A percentile compares a stretch with the other conserved stretches of the same genome.
phyloP scores from a whole-genome alignment of 2,797 vertebrate species.

The Clarias pachynema region DNA sequence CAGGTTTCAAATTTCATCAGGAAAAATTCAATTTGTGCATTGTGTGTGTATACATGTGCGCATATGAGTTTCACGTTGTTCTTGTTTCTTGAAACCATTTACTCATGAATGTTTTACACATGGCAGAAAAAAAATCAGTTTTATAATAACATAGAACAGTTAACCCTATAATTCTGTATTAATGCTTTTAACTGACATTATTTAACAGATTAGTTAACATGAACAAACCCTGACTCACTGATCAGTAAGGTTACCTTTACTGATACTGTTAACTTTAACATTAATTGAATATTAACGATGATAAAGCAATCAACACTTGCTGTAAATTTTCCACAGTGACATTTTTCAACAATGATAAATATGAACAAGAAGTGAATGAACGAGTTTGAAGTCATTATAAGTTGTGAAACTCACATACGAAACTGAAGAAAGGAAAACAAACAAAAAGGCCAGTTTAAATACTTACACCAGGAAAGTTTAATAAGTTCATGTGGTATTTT shows the following conservation, averaged over 20 bases:
- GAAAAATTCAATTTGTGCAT: conserved; percentile 65
- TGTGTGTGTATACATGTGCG: neutral
- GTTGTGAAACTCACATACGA: neutral
- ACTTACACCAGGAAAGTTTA: neutral
- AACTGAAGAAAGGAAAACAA: neutral
- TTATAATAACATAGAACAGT: too few relatives aligned
- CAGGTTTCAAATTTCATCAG: conserved; percentile 60
- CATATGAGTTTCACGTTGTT: neutral
- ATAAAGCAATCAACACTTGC: neutral
- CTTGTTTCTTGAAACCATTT: neutral
- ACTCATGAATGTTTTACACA: neutral
- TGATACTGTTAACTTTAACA: neutral
- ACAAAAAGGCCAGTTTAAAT: neutral
- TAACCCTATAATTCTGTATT: neutral
- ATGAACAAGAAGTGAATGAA: neutral
- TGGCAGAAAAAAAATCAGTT: neutral
- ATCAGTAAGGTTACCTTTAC: neutral
- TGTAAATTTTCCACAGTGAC: neutral
- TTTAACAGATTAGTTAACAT: neutral
- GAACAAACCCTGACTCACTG: neutral
- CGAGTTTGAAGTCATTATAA: neutral
- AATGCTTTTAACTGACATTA: neutral
- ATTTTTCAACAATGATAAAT: neutral
- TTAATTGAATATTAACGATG: neutral
- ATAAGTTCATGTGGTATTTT: neutral